Evolutionary conservation across 2,113 vertebrate species (phyloP), one percentile per base, ranked within the genome.

Genomic region (Heliornis fulica): DNA sequence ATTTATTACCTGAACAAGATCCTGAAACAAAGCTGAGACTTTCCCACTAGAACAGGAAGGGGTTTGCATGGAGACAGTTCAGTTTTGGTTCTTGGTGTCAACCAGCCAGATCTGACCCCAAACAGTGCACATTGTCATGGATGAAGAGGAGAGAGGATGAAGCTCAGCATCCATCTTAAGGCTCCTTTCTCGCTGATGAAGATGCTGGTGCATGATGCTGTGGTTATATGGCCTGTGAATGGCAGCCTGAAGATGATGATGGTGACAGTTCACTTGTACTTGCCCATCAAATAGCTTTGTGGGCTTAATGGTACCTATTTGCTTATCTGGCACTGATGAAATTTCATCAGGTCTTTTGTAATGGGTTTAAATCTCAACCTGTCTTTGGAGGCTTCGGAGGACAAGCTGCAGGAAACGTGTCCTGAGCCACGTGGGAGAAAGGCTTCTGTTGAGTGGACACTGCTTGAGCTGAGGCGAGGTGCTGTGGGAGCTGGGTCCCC

Each of bases 41-140:
- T 68, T 11, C 40, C 59, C n/a, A 26, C 29, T 45, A 21, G 43
- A 51, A 26, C 4, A 38, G 41, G 45, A 59, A 25, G 29, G 23
- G 13, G 3, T 21, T 48, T 87, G 51, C 23, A 5, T 32, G 9
- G 3, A 18, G 38, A 17, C 23, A 38, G 1, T 66, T 48, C 11
- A 6, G 22, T n/a, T 65, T 50, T 76, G 21, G 28, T 25, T 26
- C 54, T 65, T 31, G 32, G 7, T 60, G 61, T 61, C 16, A 17
- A 13, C 29, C 3, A 2, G 34, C 40, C 22, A n/a, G 29, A 41
- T 61, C 61, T 45, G 12, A 56, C 48, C 77, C 66, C 20, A 38
- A 43, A 9, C 23, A 0, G 0, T 13, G 46, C 15, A 29, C 12
- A 7, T 63, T 48, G 8, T 45, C 46, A 2, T 3, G 11, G 19